Evolutionary conservation across 2,888 invertebrate genomes (phyloP).

Genomic region (Capitulum mitella): DNA sequence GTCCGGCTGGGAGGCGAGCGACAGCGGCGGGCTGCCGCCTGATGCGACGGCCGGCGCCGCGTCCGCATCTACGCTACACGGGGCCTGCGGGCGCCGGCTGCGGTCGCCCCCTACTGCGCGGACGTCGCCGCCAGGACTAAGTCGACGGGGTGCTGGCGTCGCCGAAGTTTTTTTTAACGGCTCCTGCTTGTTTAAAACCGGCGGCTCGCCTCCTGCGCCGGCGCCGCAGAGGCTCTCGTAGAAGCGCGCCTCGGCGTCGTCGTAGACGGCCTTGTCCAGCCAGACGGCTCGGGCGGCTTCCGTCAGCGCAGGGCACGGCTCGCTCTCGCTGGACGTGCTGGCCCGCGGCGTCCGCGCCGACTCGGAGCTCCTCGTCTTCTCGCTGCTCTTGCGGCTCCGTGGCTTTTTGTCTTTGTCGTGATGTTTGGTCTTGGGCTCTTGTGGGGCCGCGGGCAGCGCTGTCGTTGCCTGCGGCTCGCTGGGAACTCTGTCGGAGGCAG

Average conservation of each 20-base stretch:
- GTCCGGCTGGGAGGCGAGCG: background rate
- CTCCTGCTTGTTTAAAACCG: background rate
- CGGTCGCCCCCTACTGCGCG: background rate
- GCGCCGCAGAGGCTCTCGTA: background rate
- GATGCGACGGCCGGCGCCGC: background rate
- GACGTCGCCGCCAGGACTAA: background rate
- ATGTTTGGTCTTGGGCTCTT: background rate
- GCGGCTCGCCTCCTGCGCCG: background rate
- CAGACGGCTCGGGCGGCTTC: background rate
- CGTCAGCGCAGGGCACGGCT: no score
- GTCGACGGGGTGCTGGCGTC: background rate
- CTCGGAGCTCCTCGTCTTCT: background rate
- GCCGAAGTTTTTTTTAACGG: background rate
- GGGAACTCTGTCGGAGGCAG: background rate
- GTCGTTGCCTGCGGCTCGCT: background rate
- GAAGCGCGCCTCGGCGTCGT: background rate
- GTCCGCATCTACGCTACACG: background rate
- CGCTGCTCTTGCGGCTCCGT: background rate
- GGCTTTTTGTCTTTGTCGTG: background rate
- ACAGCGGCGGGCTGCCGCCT: background rate
- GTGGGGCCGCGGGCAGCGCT: background rate
- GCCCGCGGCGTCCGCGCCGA: background rate
- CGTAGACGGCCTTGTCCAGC: background rate
- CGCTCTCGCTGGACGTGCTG: background rate
- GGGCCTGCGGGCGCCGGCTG: background rate